phyloP scores from a whole-genome alignment of 1,140 invertebrate species.

The Cotesia glomerata region DNA sequence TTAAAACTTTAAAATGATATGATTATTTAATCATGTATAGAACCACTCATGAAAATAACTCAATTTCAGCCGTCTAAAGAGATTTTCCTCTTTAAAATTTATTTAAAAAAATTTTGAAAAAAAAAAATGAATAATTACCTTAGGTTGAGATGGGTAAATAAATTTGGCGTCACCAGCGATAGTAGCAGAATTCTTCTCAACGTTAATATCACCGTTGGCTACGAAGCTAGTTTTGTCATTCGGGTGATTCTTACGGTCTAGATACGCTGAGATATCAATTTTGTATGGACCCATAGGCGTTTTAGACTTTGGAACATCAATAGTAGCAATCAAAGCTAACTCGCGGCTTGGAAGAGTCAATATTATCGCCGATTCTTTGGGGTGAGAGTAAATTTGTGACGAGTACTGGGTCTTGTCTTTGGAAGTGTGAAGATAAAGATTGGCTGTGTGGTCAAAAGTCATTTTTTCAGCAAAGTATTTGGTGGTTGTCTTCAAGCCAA shows the following conservation, averaged over 20 bases:
- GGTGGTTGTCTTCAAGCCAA: conserved; percentile 70
- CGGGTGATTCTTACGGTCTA: conserved; percentile 74
- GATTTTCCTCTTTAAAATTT: no score
- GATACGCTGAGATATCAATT: conserved; percentile 66
- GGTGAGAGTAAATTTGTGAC: conserved; percentile 69
- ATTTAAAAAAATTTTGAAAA: neutral
- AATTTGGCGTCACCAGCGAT: conserved; percentile 68
- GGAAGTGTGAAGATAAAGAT: conserved; percentile 70
- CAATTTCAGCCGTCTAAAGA: no score
- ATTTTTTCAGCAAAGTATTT: conserved; percentile 62
- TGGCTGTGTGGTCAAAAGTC: conserved; percentile 69
- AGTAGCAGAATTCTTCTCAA: conserved; percentile 60
- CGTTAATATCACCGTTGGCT: conserved; percentile 60
- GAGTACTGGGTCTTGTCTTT: conserved; percentile 74
- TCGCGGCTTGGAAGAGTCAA: conserved; percentile 71
- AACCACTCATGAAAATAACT: no score
- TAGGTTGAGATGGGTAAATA: conserved; percentile 69
- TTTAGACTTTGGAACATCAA: conserved; percentile 52
- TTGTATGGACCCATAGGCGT: conserved; percentile 55
- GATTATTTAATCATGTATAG: no score
- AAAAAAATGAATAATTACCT: conserved; percentile 56
- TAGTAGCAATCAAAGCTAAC: conserved; percentile 65
- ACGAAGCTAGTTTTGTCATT: conserved; percentile 68
- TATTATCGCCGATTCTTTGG: conserved; percentile 65
- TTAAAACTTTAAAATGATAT: no score